These are phyloP conservation scores for Atopsyche davidsoni DNA, from an alignment of 1,140 invertebrate species.

Conservation along the genomic window DNA sequence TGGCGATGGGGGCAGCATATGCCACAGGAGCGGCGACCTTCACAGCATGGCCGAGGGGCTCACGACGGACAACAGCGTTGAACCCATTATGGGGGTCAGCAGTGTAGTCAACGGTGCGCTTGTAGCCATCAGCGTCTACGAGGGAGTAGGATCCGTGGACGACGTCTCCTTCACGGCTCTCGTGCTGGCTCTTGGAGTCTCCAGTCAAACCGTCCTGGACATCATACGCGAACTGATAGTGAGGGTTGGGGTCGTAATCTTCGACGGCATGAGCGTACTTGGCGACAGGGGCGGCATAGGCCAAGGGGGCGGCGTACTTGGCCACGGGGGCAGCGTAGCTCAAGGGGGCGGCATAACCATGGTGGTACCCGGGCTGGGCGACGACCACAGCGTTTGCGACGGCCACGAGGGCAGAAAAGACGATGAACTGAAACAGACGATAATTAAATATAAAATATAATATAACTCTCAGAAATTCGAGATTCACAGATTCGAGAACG, in stretches of 20 bases:
- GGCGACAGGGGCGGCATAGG: constrained; percentile 28
- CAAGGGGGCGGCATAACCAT: constrained; percentile 13
- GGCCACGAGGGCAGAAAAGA: constrained; percentile 17
- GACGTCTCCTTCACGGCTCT: constrained; percentile 33
- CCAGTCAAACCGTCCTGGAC: constrained; percentile 45
- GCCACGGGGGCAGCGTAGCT: constrained; percentile 22
- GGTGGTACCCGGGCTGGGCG: constrained; percentile 10
- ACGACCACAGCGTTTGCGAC: constrained; percentile 20
- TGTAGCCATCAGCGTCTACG: constrained; percentile 37
- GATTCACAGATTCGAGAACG: too few relatives aligned
- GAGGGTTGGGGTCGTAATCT: constrained; percentile 50
- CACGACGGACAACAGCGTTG: constrained; percentile 42
- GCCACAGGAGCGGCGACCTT: constrained; percentile 32
- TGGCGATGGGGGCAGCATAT: constrained; percentile 33
- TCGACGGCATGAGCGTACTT: constrained; percentile 29
- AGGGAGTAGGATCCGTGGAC: constrained; percentile 31
- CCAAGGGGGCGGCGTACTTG: constrained; percentile 24
- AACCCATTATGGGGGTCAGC: constrained; percentile 45
- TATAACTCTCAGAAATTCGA: too few relatives aligned
- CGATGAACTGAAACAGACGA: constrained; percentile 21
- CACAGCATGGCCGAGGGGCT: constrained; percentile 32
- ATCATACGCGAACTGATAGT: constrained; percentile 50
- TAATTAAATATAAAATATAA: too few relatives aligned
- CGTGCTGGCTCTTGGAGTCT: constrained; percentile 31
- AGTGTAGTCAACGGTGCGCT: constrained; percentile 34